These are phyloP conservation scores for Luperina testacea DNA, from an alignment of 2,888 invertebrate genomes.

Conservation along the genomic window DNA sequence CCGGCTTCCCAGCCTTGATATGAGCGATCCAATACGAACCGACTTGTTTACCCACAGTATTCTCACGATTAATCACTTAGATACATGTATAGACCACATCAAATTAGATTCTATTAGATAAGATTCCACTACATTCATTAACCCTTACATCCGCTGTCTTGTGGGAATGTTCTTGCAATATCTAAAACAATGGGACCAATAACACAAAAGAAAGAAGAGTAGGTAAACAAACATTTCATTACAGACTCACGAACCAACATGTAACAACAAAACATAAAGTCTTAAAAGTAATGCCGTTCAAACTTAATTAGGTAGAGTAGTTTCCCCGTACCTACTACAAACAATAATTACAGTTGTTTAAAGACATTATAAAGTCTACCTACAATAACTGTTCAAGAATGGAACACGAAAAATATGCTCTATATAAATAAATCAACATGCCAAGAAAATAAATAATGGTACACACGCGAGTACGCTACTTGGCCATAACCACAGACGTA, in stretches of 20 bases:
- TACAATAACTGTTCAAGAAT: slow-evolving; percentile 30
- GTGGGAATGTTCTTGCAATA: slow-evolving; percentile 51
- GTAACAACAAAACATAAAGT: slow-evolving; percentile 18
- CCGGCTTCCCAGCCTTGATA: slow-evolving; percentile 40
- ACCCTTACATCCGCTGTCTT: slow-evolving; percentile 45
- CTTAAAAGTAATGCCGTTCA: slow-evolving; percentile 18
- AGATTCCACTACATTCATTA: slow-evolving; percentile 43
- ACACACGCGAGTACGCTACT: slow-evolving; percentile 59
- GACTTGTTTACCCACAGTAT: slow-evolving; percentile 51
- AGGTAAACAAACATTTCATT: slow-evolving; percentile 27
- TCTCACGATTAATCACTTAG: slow-evolving; percentile 54
- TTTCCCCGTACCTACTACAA: slow-evolving; percentile 5
- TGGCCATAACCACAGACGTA: slow-evolving; percentile 48
- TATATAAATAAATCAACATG: slow-evolving; percentile 62
- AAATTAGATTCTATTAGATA: slow-evolving; percentile 50
- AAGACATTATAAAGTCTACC: slow-evolving; percentile 43
- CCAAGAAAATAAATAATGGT: slow-evolving; percentile 61
- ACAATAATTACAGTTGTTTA: slow-evolving; percentile 39
- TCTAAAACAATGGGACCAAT: slow-evolving; percentile 37
- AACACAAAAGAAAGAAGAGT: slow-evolving; percentile 29
- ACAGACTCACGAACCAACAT: slow-evolving; percentile 16
- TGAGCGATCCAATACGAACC: slow-evolving; percentile 45
- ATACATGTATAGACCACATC: slow-evolving; percentile 42
- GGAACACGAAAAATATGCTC: slow-evolving; percentile 55
- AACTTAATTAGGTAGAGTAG: slow-evolving; percentile 33